A percentile compares a stretch with the other conserved stretches of the same genome.
phyloP scores from a whole-genome alignment of 2,888 invertebrate species.

The Thera britannica region DNA sequence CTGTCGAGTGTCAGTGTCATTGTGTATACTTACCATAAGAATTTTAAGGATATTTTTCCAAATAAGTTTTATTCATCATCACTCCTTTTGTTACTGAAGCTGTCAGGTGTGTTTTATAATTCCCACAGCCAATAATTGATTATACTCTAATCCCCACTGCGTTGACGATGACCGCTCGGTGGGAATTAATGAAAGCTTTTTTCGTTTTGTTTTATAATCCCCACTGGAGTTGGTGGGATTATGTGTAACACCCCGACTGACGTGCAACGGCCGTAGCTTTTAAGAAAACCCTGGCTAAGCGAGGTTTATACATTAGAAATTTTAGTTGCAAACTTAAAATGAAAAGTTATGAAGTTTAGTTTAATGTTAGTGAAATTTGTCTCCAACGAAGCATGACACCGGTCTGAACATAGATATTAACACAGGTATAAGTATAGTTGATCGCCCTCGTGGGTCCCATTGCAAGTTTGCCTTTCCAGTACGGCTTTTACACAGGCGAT shows the following conservation, averaged over 20 bases:
- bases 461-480: conserved; percentile 58
- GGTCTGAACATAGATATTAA: conserved; percentile 60
- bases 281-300: not conserved
- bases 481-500: conserved; percentile 52
- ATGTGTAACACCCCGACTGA: not conserved
- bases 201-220: too few relatives aligned
- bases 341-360: conserved; percentile 57
- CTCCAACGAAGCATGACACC: conserved; percentile 64
- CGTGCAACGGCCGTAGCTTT: conserved; percentile 1
- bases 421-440: conserved; percentile 68
- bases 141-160: too few relatives aligned
- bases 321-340: conserved; percentile 38
- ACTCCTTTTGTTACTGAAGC: too few relatives aligned
- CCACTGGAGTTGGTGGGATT: too few relatives aligned
- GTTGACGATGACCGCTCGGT: too few relatives aligned
- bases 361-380: conserved; percentile 60
- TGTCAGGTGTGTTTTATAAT: too few relatives aligned
- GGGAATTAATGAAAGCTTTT: too few relatives aligned
- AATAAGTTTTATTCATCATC: too few relatives aligned
- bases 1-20: too few relatives aligned
- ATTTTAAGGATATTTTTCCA: too few relatives aligned
- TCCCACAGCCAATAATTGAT: too few relatives aligned
- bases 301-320: conserved; percentile 28
- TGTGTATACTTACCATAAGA: too few relatives aligned
- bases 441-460: conserved; percentile 68